phyloP scores from a whole-genome alignment of 2,888 invertebrate genomes.

The Meghimatium bilineatum region DNA sequence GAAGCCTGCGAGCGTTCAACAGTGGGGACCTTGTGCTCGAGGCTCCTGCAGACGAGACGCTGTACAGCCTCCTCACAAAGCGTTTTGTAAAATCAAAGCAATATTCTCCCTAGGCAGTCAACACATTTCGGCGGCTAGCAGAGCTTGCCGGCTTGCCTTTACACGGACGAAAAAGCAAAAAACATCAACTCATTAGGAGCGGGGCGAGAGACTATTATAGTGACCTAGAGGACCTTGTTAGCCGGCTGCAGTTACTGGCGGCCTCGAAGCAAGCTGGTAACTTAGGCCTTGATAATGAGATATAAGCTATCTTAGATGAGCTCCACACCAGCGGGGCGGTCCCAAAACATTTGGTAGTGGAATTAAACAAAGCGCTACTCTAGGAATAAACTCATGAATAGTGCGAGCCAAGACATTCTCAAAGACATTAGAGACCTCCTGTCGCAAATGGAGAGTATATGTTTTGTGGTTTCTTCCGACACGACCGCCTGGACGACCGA shows the following conservation, averaged over 20 bases:
- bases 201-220: background rate
- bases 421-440: background rate
- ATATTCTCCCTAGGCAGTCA: too few species aligned
- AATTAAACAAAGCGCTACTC: background rate
- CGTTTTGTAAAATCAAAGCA: slow-evolving; percentile 1
- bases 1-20: too few species aligned
- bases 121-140: too few species aligned
- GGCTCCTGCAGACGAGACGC: background rate
- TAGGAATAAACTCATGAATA: background rate
- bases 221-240: background rate
- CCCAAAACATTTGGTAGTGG: background rate
- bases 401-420: background rate
- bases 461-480: too few species aligned
- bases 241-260: background rate
- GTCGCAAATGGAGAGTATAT: background rate
- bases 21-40: too few species aligned
- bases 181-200: background rate
- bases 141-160: too few species aligned
- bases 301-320: background rate
- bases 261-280: slow-evolving; percentile 5
- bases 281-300: background rate
- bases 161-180: background rate
- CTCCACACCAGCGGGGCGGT: background rate
- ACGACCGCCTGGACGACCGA: too few species aligned
- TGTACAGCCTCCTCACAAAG: background rate